Percentiles rank a stretch among this genome's conserved stretches.
phyloP scores from a whole-genome alignment of 30 jellyfish, hydroid and myxozoan species.

The Turritopsis dohrnii region DNA sequence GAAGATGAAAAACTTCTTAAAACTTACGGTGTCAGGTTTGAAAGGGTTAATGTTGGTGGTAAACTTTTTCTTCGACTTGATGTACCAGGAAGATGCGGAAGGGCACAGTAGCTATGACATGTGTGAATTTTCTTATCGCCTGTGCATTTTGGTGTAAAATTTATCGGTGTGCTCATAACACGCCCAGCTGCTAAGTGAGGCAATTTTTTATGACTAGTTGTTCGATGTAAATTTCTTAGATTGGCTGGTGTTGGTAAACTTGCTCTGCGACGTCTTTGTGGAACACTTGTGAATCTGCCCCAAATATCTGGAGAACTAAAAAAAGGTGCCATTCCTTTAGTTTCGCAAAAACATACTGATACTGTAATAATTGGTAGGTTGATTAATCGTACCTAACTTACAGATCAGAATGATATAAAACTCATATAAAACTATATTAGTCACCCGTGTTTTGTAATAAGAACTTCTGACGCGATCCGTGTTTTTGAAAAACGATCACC shows the following conservation, averaged over 20 bases:
- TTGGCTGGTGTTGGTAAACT: conserved; percentile 14
- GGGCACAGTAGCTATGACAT: conserved; percentile 27
- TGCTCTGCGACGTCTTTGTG: background rate
- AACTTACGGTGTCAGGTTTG: background rate
- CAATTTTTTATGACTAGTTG: background rate
- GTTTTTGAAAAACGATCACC: no score
- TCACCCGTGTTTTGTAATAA: no score
- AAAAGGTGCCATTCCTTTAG: background rate
- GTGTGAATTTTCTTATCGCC: background rate
- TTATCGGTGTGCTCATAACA: conserved; percentile 2
- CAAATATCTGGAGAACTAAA: background rate
- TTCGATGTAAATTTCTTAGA: background rate
- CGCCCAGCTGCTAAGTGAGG: background rate
- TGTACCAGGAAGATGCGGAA: conserved; percentile 35
- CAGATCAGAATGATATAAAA: no score
- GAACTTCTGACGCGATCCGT: no score
- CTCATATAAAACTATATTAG: no score
- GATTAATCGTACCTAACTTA: no score
- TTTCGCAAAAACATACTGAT: no score
- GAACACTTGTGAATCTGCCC: background rate
- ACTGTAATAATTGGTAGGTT: no score
- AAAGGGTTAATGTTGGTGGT: background rate
- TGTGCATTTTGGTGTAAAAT: conserved; percentile 10
- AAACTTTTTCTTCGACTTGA: conserved; percentile 3
- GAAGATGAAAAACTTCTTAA: no score